Conservation (phyloP, 2,888 invertebrate genomes). For the Amphipoea oculea region DNA sequence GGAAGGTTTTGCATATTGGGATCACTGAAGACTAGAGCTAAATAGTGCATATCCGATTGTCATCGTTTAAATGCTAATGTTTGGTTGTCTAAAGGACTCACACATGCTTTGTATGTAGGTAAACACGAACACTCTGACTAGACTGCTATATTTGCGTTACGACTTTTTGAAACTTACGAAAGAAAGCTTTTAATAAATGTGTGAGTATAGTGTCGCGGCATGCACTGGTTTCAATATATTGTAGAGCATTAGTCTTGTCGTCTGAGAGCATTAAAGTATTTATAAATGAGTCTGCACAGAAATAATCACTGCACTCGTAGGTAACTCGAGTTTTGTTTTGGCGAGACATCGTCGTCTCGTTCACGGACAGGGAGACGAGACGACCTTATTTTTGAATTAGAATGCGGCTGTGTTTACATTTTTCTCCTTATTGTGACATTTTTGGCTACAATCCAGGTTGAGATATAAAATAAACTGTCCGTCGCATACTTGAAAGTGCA, state of each 20-base stretch:
- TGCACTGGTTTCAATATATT: constrained; percentile 68
- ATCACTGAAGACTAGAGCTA: constrained; percentile 42
- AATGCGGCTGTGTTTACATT: constrained; percentile 89
- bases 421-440: constrained; percentile 87
- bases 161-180: constrained; percentile 53
- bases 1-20: constrained; percentile 33
- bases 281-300: constrained; percentile 70
- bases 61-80: constrained; percentile 56
- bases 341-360: constrained; percentile 79
- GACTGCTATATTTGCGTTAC: constrained; percentile 49
- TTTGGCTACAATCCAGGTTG: constrained; percentile 85
- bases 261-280: constrained; percentile 69
- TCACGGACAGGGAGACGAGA: constrained; percentile 80
- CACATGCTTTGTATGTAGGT: constrained; percentile 34
- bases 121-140: constrained; percentile 42
- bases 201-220: constrained; percentile 68
- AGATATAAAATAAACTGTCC: constrained; percentile 80
- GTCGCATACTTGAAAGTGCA: constrained; percentile 74
- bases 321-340: constrained; percentile 82
- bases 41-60: constrained; percentile 59
- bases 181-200: constrained; percentile 69
- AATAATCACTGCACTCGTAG: constrained; percentile 71
- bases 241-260: constrained; percentile 69
- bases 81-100: constrained; percentile 35
- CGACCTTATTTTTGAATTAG: constrained; percentile 88